phyloP scores from a whole-genome alignment of 37 sponge, comb jelly and placozoan genomes.

The Lycopodina hypogea region DNA sequence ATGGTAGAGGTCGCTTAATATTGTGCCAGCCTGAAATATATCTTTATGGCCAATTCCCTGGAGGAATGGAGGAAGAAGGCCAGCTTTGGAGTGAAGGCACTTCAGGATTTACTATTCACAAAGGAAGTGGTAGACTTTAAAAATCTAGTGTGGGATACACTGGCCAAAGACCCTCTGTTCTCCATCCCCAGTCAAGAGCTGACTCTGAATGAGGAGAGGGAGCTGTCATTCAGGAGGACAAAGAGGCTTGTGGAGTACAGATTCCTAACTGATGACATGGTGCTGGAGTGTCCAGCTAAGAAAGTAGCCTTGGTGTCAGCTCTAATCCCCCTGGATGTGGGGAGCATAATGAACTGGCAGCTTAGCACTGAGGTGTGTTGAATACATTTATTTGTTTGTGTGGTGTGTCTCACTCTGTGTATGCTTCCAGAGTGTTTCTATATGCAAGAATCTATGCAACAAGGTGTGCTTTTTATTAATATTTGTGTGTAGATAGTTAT shows the following conservation, averaged over 20 bases:
- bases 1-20: no score
- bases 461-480: no score
- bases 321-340: conserved; percentile 32
- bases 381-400: not conserved
- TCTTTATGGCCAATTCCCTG: conserved; percentile 10
- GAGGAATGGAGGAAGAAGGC: conserved; percentile 47
- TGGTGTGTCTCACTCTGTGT: not conserved
- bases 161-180: conserved; percentile 72
- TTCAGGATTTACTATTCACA: conserved; percentile 33
- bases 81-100: conserved; percentile 25
- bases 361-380: conserved; percentile 42
- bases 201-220: conserved; percentile 47
- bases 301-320: conserved; percentile 13
- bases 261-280: conserved; percentile 40
- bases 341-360: not conserved
- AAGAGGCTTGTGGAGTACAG: conserved; percentile 68
- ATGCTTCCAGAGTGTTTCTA: not conserved
- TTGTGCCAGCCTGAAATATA: no score
- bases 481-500: no score
- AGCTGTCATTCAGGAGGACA: conserved; percentile 49
- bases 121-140: conserved; percentile 36
- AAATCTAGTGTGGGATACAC: conserved; percentile 58
- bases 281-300: conserved; percentile 31
- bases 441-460: no score
- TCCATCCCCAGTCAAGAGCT: conserved; percentile 17